Conservation (phyloP, 2,888 invertebrate genomes). For the Sinhomidia bicolor region DNA sequence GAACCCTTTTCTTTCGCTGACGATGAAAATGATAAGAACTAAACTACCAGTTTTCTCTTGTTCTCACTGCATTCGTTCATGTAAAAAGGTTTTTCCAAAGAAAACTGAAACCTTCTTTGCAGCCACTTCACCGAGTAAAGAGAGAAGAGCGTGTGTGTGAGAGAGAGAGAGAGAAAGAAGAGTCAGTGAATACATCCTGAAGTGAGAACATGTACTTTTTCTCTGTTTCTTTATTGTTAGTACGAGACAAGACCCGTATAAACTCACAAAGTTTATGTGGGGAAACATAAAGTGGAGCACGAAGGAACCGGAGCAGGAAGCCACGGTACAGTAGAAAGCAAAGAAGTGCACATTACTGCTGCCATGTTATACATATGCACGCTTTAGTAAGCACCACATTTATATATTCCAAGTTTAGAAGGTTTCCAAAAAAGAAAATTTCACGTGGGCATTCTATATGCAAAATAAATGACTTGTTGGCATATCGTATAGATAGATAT, state of each 20-base stretch:
- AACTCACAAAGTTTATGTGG: constrained; percentile 19
- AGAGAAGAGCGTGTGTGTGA: no score
- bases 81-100: constrained; percentile 1
- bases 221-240: neutral
- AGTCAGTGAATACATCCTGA: neutral
- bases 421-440: neutral
- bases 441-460: constrained; percentile 7
- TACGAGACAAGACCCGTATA: neutral
- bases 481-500: neutral
- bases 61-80: neutral
- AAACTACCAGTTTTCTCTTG: constrained; percentile 42
- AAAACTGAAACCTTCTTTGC: neutral
- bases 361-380: neutral
- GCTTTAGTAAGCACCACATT: neutral
- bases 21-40: constrained; percentile 62
- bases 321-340: constrained; percentile 7
- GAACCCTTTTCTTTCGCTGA: constrained; percentile 28
- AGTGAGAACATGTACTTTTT: neutral
- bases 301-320: constrained; percentile 36
- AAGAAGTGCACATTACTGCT: neutral
- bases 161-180: no score
- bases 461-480: constrained; percentile 25
- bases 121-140: neutral
- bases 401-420: neutral
- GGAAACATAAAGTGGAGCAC: constrained; percentile 32